Percentiles rank a stretch among this genome's conserved stretches.
phyloP scores from a whole-genome alignment of 2,113 vertebrate species.

The Cinclus cinclus region DNA sequence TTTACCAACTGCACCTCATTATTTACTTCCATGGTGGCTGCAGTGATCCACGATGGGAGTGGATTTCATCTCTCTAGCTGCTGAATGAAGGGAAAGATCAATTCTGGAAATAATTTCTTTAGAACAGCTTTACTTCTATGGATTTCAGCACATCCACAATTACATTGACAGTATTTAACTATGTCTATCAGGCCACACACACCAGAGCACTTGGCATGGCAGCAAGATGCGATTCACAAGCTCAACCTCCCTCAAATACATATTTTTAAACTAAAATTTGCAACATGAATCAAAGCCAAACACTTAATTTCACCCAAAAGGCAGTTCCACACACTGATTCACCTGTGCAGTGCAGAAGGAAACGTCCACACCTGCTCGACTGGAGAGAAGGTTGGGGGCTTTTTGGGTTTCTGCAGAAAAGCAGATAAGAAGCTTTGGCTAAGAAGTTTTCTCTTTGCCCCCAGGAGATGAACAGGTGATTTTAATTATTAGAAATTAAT shows the following conservation, averaged over 20 bases:
- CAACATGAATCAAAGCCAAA: neutral
- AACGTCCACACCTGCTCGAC: neutral
- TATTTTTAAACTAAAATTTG: neutral
- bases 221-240: neutral
- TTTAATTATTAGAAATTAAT: neutral
- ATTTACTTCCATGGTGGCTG: neutral
- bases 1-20: neutral
- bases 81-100: neutral
- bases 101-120: neutral
- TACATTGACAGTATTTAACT: neutral
- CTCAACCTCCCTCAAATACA: neutral
- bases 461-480: neutral
- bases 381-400: neutral
- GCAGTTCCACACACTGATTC: neutral
- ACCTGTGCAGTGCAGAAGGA: neutral
- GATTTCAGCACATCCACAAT: neutral
- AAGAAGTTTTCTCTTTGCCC: neutral
- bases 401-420: slow-evolving; percentile 37
- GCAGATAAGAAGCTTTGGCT: neutral
- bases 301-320: neutral
- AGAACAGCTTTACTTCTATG: neutral
- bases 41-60: neutral
- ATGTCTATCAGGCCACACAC: neutral
- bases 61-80: neutral
- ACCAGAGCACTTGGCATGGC: neutral